These are phyloP conservation scores for Bombylius discolor DNA, from an alignment of 2,888 invertebrate genomes.

Conservation along the genomic window DNA sequence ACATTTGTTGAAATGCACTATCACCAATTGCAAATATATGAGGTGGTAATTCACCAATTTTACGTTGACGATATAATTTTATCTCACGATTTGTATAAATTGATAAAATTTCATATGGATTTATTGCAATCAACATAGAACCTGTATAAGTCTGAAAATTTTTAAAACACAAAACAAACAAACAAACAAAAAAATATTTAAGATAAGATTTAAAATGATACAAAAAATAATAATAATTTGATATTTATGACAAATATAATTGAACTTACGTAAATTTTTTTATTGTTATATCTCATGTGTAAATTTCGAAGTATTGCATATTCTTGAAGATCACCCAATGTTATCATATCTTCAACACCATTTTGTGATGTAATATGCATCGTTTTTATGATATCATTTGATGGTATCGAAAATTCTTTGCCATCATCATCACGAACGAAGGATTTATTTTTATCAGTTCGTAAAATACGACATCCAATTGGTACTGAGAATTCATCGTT, in stretches of 20 bases:
- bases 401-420: slow-evolving; percentile 49
- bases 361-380: slow-evolving; percentile 67
- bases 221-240: not conserved
- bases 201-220: not conserved
- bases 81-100: slow-evolving; percentile 88
- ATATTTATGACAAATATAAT: not conserved
- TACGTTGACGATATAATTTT: slow-evolving; percentile 63
- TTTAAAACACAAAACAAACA: not conserved
- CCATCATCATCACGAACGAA: slow-evolving; percentile 75
- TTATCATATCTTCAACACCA: slow-evolving; percentile 93
- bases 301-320: slow-evolving; percentile 86
- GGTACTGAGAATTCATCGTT: slow-evolving; percentile 65
- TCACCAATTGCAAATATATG: slow-evolving; percentile 95
- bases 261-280: slow-evolving; percentile 76
- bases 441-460: slow-evolving; percentile 60
- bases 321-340: slow-evolving; percentile 86
- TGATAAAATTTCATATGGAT: slow-evolving; percentile 88
- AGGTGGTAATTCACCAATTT: slow-evolving; percentile 77
- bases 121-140: slow-evolving; percentile 86
- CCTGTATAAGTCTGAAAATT: slow-evolving; percentile 81
- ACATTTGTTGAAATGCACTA: slow-evolving; percentile 74
- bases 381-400: slow-evolving; percentile 49
- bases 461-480: slow-evolving; percentile 69
- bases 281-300: slow-evolving; percentile 73
- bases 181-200: not conserved